Conservation (phyloP, 92 coral and sea anemone genomes). For the Metridium senile region DNA sequence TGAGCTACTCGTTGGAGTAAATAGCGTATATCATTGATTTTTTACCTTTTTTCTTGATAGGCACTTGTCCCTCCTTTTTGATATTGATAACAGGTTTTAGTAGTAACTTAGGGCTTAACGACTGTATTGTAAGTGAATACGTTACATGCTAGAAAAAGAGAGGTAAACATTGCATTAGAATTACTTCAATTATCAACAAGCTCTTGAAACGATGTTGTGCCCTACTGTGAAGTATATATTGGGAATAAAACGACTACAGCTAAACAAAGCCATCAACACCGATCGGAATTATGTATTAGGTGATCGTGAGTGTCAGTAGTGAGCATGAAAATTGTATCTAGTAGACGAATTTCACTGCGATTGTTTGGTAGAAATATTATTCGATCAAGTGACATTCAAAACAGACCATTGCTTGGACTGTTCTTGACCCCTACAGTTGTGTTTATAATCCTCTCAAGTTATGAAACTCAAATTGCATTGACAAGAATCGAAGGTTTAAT, state of each 20-base stretch:
- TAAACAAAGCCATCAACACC: background rate
- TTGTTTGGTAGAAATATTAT: no score
- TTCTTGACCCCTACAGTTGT: slow-evolving; percentile 15
- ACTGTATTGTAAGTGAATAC: slow-evolving; percentile 42
- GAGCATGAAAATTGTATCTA: background rate
- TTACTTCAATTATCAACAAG: slow-evolving; percentile 25
- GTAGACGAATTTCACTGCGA: background rate
- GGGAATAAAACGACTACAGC: background rate
- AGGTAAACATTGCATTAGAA: slow-evolving; percentile 12
- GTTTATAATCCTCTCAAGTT: slow-evolving; percentile 18
- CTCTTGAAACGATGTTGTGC: slow-evolving; percentile 13
- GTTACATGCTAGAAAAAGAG: slow-evolving; percentile 38
- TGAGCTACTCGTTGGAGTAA: background rate
- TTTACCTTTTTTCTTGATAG: slow-evolving; percentile 9
- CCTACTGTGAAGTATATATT: slow-evolving; percentile 9
- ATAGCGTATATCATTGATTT: background rate
- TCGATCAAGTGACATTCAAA: slow-evolving; percentile 12
- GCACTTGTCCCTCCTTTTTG: slow-evolving; percentile 10
- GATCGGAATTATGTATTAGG: background rate
- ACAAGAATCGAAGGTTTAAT: background rate
- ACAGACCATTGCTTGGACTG: background rate
- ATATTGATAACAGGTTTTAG: slow-evolving; percentile 50
- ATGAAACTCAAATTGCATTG: slow-evolving; percentile 2
- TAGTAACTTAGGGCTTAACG: slow-evolving; percentile 57
- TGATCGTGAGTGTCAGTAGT: background rate